phyloP scores from a whole-genome alignment of 2,113 vertebrate genomes.

The Sciurus niger region DNA sequence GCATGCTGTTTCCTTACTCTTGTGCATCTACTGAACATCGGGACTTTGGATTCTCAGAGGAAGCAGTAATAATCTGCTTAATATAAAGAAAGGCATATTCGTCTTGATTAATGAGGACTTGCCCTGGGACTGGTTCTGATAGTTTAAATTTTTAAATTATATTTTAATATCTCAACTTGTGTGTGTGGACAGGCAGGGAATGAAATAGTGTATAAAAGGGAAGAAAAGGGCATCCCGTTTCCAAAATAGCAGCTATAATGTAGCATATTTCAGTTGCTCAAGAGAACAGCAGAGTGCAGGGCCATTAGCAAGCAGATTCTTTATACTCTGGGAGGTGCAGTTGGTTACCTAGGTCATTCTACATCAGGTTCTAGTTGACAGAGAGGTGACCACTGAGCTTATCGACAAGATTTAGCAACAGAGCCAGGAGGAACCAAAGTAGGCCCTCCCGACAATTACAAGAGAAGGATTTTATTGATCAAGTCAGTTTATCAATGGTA shows the following conservation, averaged over 20 bases:
- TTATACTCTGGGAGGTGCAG: not conserved
- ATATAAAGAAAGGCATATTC: not conserved
- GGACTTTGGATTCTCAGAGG: not conserved
- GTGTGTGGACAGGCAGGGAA: not conserved
- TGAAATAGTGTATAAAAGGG: not conserved
- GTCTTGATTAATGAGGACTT: not conserved
- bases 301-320: not conserved
- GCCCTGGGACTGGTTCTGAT: not conserved
- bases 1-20: not conserved
- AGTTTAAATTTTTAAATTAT: not conserved
- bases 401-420: not conserved
- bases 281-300: not conserved
- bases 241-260: not conserved
- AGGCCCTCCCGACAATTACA: slow-evolving; percentile 44
- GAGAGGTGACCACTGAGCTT: not conserved
- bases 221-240: not conserved
- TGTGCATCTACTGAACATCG: not conserved
- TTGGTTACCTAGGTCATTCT: not conserved
- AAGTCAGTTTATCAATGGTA: slow-evolving; percentile 48
- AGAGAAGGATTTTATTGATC: slow-evolving; percentile 73
- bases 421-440: not conserved
- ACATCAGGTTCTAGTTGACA: not conserved
- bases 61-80: not conserved
- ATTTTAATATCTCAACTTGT: not conserved
- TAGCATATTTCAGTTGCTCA: not conserved